Evolutionary conservation across 2,888 invertebrate genomes (phyloP).

Genomic region (Pomacea canaliculata): DNA sequence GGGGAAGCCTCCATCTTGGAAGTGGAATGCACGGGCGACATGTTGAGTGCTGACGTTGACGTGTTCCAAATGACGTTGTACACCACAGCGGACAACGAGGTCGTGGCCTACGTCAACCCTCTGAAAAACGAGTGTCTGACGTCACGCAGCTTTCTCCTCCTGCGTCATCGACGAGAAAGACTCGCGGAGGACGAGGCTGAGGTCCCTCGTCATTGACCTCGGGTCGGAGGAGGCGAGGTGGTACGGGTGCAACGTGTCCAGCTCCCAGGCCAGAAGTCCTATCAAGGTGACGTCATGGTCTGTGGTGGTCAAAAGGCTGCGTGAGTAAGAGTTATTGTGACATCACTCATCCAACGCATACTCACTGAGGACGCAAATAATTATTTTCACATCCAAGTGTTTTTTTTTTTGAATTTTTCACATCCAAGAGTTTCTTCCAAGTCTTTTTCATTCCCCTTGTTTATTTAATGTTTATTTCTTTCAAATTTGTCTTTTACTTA

Average conservation of each 20-base stretch:
- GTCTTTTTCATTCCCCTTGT: too few relatives aligned
- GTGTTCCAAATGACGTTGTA: conserved; percentile 21
- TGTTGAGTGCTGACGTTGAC: conserved; percentile 9
- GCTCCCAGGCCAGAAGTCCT: conserved; percentile 1
- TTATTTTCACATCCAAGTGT: too few relatives aligned
- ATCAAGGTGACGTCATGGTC: conserved; percentile 6
- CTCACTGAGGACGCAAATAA: too few relatives aligned
- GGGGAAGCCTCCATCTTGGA: conserved; percentile 15
- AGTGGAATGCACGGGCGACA: conserved; percentile 15
- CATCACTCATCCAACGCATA: too few relatives aligned
- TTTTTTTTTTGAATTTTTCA: too few relatives aligned
- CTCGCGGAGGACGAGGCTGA: conserved; percentile 10
- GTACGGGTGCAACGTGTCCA: conserved; percentile 20
- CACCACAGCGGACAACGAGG: background rate
- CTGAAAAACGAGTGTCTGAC: conserved; percentile 9
- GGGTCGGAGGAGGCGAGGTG: background rate
- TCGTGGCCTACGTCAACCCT: conserved; percentile 17
- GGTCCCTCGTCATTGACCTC: conserved; percentile 21
- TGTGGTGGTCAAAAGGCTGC: conserved; percentile 4
- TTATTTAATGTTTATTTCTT: too few relatives aligned
- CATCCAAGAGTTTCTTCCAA: too few relatives aligned
- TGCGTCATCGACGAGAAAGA: conserved; percentile 15
- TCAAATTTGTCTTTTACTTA: too few relatives aligned
- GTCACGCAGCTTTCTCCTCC: conserved; percentile 17
- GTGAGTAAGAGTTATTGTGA: conserved; percentile 6